Conservation (phyloP, 2,113 vertebrate species). For the Chitala chitala region DNA sequence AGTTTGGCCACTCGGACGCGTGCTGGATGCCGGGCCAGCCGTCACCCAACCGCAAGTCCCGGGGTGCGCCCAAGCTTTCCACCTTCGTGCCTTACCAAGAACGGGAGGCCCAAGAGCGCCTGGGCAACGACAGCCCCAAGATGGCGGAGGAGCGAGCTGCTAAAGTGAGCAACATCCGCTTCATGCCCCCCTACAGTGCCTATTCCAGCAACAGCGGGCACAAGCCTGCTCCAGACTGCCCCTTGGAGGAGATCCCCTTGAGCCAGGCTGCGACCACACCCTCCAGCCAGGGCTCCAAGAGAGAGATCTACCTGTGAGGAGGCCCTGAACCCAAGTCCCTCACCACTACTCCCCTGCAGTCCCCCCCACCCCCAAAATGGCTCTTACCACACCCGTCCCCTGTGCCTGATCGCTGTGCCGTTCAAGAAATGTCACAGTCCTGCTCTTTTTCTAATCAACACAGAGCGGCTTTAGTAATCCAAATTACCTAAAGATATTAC, state of each 20-base stretch:
- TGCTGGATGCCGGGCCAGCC: conserved; percentile 98
- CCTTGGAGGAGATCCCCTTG: conserved; percentile 92
- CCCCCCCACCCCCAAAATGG: background rate
- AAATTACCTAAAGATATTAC: conserved; percentile 43
- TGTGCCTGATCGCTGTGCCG: conserved; percentile 50
- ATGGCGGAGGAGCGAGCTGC: conserved; percentile 82
- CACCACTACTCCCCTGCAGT: conserved; percentile 1
- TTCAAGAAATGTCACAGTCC: conserved; percentile 25
- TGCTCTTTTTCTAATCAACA: conserved; percentile 37
- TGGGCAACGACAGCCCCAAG: conserved; percentile 88
- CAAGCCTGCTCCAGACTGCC: conserved; percentile 87
- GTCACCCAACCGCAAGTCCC: conserved; percentile 83
- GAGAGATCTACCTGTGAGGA: conserved; percentile 98
- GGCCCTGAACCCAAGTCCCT: no score
- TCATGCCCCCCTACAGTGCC: conserved; percentile 98
- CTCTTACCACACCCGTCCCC: conserved; percentile 39
- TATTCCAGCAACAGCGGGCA: conserved; percentile 85
- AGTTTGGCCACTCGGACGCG: conserved; percentile 94
- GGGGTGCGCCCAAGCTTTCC: conserved; percentile 87
- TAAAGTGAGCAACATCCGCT: conserved; percentile 92
- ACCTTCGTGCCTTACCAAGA: conserved; percentile 99
- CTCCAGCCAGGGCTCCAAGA: conserved; percentile 86
- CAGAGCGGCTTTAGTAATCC: conserved; percentile 28
- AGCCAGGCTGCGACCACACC: conserved; percentile 86
- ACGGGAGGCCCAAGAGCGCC: conserved; percentile 84